These are phyloP conservation scores for Torymus tubicola DNA, from an alignment of 2,888 invertebrate genomes.

Conservation along the genomic window DNA sequence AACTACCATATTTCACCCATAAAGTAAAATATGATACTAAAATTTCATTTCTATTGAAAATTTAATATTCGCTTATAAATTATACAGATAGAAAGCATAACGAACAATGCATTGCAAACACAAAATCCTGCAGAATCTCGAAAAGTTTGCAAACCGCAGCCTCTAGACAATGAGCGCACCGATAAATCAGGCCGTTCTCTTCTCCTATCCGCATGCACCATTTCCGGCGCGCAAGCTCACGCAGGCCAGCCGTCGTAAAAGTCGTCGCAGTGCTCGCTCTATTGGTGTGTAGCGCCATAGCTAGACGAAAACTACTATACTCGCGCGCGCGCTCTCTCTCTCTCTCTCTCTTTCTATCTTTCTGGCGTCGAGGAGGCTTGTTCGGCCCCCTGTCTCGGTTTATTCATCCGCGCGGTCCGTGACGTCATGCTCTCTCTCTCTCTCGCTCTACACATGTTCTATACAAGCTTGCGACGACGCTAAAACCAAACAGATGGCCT, in stretches of 20 bases:
- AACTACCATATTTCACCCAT: background rate
- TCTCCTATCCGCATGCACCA: background rate
- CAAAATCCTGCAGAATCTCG: too few species aligned
- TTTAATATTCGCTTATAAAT: background rate
- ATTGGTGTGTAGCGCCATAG: too few species aligned
- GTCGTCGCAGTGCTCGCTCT: slow-evolving; percentile 12
- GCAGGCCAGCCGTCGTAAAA: slow-evolving; percentile 35
- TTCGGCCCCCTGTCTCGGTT: slow-evolving; percentile 61
- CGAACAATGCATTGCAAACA: too few species aligned
- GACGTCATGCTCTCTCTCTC: slow-evolving; percentile 51
- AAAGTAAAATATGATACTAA: too few species aligned
- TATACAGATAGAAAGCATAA: background rate
- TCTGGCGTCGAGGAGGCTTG: slow-evolving; percentile 55
- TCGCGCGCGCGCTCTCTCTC: too few species aligned
- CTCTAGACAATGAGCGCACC: slow-evolving; percentile 30
- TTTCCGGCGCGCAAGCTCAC: slow-evolving; percentile 14
- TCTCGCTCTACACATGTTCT: too few species aligned
- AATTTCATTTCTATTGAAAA: background rate
- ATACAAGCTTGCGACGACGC: slow-evolving; percentile 62
- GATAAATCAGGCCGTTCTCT: slow-evolving; percentile 13
- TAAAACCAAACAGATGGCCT: slow-evolving; percentile 72
- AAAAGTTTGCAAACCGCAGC: too few species aligned
- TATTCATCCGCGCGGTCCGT: slow-evolving; percentile 59
- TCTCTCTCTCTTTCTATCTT: too few species aligned
- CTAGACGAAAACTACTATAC: too few species aligned